phyloP scores from a whole-genome alignment of 2,888 invertebrate genomes.

The Drosophila demipolita region DNA sequence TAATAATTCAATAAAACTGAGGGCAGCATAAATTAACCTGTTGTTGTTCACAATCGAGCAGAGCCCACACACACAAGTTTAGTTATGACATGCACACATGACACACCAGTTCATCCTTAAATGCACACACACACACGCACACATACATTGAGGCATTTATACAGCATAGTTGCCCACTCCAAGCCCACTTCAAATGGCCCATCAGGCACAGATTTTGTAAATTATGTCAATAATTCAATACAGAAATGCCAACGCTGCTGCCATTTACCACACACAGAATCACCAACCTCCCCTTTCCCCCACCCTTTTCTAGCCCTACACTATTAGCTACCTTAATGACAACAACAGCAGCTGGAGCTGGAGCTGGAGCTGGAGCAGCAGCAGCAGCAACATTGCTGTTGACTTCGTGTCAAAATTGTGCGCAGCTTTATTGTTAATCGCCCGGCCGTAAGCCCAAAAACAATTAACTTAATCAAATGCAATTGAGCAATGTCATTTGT shows the following conservation, averaged over 20 bases:
- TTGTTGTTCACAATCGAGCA: slow-evolving; percentile 31
- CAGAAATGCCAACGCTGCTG: slow-evolving; percentile 70
- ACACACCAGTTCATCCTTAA: slow-evolving; percentile 1
- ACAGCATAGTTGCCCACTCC: slow-evolving; percentile 34
- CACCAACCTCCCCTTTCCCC: neutral
- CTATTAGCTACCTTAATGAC: slow-evolving; percentile 53
- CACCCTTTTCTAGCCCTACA: neutral
- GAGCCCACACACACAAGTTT: slow-evolving; percentile 25
- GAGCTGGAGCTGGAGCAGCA: neutral
- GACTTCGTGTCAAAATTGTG: slow-evolving; percentile 69
- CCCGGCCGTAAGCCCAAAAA: slow-evolving; percentile 71
- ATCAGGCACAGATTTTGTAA: slow-evolving; percentile 80
- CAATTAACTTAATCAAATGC: slow-evolving; percentile 79
- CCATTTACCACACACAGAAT: slow-evolving; percentile 51
- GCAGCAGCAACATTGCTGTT: slow-evolving; percentile 7
- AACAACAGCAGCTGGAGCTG: slow-evolving; percentile 19
- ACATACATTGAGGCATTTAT: slow-evolving; percentile 26
- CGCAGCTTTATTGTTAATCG: slow-evolving; percentile 73
- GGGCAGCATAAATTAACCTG: slow-evolving; percentile 74
- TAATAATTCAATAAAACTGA: slow-evolving; percentile 74
- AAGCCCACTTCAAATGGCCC: slow-evolving; percentile 64
- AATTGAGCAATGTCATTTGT: slow-evolving; percentile 80
- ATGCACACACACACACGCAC: neutral
- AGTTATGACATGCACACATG: slow-evolving; percentile 26
- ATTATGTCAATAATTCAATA: slow-evolving; percentile 80